Conservation (phyloP, 2,888 invertebrate species). For the Acrobasis suavella region DNA sequence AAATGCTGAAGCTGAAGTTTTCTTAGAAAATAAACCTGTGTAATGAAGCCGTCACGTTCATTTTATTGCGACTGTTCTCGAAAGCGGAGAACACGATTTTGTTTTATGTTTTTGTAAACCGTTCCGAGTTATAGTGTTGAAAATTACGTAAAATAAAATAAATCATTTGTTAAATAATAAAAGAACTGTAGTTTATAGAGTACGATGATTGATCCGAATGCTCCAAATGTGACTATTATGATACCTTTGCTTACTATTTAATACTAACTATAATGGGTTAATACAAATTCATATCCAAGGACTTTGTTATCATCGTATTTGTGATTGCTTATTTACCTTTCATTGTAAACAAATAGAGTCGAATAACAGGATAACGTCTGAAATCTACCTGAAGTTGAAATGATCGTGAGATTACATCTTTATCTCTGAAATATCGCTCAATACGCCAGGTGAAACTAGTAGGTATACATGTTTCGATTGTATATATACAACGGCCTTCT, state of each 20-base stretch:
- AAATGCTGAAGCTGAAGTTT: constrained; percentile 50
- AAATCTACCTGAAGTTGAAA: constrained; percentile 27
- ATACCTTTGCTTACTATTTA: too few relatives aligned
- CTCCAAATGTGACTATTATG: too few relatives aligned
- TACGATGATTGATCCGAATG: too few relatives aligned
- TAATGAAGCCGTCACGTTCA: constrained; percentile 58
- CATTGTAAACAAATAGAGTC: constrained; percentile 1
- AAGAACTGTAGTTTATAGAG: too few relatives aligned
- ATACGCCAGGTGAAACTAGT: constrained; percentile 12
- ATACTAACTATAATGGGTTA: too few relatives aligned
- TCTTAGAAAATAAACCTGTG: constrained; percentile 51
- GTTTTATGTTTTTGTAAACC: not conserved
- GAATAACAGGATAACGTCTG: constrained; percentile 27
- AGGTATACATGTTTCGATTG: constrained; percentile 5
- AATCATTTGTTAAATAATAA: too few relatives aligned
- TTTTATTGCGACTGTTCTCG: constrained; percentile 35
- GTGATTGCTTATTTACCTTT: constrained; percentile 16
- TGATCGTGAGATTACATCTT: constrained; percentile 21
- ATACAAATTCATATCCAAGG: not conserved
- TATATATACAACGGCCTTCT: not conserved
- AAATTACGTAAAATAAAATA: not conserved
- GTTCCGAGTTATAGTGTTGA: not conserved
- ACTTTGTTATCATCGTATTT: constrained; percentile 7
- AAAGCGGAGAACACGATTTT: constrained; percentile 34
- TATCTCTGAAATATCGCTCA: constrained; percentile 24